Conservation (phyloP, 2,797 vertebrate genomes). For the Scleropages formosus region DNA sequence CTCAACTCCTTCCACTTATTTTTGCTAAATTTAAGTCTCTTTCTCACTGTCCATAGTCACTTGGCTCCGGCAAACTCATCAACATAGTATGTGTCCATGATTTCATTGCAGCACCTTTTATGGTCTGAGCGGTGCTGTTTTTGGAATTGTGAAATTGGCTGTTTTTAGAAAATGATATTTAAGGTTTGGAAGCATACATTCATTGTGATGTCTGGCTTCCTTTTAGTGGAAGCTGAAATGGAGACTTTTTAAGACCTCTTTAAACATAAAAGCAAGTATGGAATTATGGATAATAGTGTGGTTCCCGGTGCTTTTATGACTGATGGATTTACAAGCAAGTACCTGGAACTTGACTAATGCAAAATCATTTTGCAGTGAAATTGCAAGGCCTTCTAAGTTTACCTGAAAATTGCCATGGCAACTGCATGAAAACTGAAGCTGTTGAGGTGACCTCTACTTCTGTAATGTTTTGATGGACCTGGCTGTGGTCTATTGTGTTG, state of each 20-base stretch:
- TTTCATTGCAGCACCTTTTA: background rate
- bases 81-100: background rate
- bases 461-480: background rate
- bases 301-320: background rate
- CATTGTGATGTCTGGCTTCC: conserved; percentile 9
- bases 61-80: conserved; percentile 3
- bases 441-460: background rate
- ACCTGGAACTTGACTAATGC: conserved; percentile 21
- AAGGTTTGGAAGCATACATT: background rate
- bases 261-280: background rate
- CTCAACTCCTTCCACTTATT: background rate
- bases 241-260: background rate
- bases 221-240: background rate
- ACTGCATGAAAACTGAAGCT: conserved; percentile 14
- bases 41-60: background rate
- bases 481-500: no score
- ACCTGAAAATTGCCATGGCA: background rate
- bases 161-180: conserved; percentile 4
- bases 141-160: background rate
- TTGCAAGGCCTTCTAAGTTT: conserved; percentile 9
- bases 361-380: background rate
- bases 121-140: conserved; percentile 14
- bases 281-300: conserved; percentile 5
- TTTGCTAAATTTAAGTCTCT: background rate
- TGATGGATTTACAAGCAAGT: conserved; percentile 7